Conservation (phyloP, 2,113 vertebrate genomes). For the Pygoscelis antarcticus region DNA sequence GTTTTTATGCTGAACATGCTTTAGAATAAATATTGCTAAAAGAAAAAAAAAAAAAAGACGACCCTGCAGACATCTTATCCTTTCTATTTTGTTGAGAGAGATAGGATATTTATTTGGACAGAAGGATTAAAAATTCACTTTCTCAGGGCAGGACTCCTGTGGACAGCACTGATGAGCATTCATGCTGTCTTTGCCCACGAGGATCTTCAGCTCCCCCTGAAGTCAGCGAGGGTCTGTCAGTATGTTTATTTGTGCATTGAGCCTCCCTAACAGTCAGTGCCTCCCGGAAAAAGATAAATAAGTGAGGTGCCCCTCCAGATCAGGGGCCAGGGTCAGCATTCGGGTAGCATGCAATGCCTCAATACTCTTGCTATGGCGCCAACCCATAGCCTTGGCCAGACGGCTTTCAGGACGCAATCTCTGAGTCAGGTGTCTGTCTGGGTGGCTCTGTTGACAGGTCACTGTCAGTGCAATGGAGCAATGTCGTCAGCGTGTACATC, state of each 20-base stretch:
- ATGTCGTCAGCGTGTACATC: neutral
- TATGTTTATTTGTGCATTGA: neutral
- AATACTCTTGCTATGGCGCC: neutral
- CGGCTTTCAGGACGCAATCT: neutral
- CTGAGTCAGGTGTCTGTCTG: too few species aligned
- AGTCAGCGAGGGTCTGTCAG: neutral
- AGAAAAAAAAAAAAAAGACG: neutral
- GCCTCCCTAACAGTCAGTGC: neutral
- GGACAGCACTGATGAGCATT: neutral
- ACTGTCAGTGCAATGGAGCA: rapidly evolving
- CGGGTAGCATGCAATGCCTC: neutral
- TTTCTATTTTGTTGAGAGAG: neutral
- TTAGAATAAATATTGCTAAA: neutral
- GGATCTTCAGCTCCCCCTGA: neutral
- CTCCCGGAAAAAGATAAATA: neutral
- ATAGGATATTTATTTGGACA: neutral
- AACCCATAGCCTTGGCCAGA: neutral
- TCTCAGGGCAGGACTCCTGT: neutral
- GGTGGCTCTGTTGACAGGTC: neutral
- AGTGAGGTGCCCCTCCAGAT: neutral
- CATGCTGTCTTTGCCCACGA: neutral
- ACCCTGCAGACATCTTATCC: neutral
- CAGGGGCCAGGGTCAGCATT: too few species aligned
- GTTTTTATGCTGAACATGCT: neutral
- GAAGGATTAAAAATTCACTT: neutral